Evolutionary conservation across 1,140 invertebrate species (phyloP), one percentile per base, ranked within the genome.

Genomic region (Episyrphus balteatus): DNA sequence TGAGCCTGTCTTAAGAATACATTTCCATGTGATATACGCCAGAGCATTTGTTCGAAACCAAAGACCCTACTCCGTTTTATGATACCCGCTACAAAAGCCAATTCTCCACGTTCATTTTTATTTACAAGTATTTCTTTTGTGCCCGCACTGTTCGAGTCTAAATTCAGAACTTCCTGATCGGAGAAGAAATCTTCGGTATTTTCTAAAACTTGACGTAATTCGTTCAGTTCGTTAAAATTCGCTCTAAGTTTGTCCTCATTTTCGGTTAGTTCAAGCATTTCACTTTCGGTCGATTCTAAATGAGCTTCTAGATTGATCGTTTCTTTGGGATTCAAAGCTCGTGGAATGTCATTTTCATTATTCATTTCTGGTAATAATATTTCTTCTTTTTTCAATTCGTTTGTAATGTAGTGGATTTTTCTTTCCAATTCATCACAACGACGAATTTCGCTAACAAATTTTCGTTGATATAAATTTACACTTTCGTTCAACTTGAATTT

Each of bases 351-450:
- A 52, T 94, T 91, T 5, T 26, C 8, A 3, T 75, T 76, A 8
- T 26, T 26, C 44, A 88, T 81, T 47, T 88, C 83, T 1, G 85
- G 76, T 49, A 97, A 83, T 13, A 66, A 68, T 0, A 87, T 79
- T 1, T 77, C 80, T 68, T 98, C 95, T 69, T 95, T 96, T 51
- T 84, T 84, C 17, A 98, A 87, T 72, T 98, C 92, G 9, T 84
- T 83, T 62, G 97, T 92, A 54, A 98, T 82, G 70, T 92, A 98
- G 2, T 90, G 80, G 18, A 95, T 73, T 58, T 92, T 89, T 21
- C 91, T 74, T 70, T 96, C 91, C 89, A 95, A 92, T 71, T 95
- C 91, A 72, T 94, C 90, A 61, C 91, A 94, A 2, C 91, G 78
- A 26, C 90, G 76, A 34, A 96, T 87, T 71, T 96, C 91, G 69